Evolutionary conservation across 2,113 vertebrate genomes (phyloP).

Genomic region (Reinhardtius hippoglossoides): DNA sequence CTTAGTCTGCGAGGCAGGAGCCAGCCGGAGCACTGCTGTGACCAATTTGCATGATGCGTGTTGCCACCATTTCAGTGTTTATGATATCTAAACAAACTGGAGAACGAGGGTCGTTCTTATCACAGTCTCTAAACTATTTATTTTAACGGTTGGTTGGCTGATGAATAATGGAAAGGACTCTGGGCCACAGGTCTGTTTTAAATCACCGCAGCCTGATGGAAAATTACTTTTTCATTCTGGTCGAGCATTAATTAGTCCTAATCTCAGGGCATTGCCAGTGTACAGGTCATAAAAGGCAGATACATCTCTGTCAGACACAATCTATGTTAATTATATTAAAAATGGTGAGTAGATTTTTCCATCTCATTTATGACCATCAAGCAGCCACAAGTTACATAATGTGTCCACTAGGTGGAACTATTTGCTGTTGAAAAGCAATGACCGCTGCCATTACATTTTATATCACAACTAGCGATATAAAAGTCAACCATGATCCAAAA

Average conservation of each 20-base stretch:
- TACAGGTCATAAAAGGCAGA: constrained; percentile 36
- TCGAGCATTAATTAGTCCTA: constrained; percentile 49
- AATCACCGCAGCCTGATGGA: constrained; percentile 38
- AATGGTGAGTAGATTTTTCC: constrained; percentile 35
- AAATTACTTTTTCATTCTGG: constrained; percentile 42
- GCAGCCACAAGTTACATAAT: background rate
- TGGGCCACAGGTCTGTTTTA: constrained; percentile 22
- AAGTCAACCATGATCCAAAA: background rate
- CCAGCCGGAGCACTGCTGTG: constrained; percentile 29
- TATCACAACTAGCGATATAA: too few species aligned
- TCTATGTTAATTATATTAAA: constrained; percentile 57
- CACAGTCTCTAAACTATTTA: constrained; percentile 32
- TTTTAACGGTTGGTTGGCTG: constrained; percentile 7
- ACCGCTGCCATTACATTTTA: background rate
- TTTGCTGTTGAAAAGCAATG: background rate
- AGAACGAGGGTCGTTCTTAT: constrained; percentile 36
- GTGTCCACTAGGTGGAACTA: constrained; percentile 47
- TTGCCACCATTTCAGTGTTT: constrained; percentile 23
- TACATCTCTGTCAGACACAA: constrained; percentile 36
- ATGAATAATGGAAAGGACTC: constrained; percentile 26
- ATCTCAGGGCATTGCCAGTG: constrained; percentile 33
- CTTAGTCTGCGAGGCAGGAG: constrained; percentile 37
- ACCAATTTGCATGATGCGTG: constrained; percentile 36
- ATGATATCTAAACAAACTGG: constrained; percentile 13
- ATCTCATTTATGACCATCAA: constrained; percentile 25